A percentile compares a stretch with the other conserved stretches of the same genome.
Conservation (phyloP, 2,113 vertebrate genomes). For the Oceanodroma tethys region DNA sequence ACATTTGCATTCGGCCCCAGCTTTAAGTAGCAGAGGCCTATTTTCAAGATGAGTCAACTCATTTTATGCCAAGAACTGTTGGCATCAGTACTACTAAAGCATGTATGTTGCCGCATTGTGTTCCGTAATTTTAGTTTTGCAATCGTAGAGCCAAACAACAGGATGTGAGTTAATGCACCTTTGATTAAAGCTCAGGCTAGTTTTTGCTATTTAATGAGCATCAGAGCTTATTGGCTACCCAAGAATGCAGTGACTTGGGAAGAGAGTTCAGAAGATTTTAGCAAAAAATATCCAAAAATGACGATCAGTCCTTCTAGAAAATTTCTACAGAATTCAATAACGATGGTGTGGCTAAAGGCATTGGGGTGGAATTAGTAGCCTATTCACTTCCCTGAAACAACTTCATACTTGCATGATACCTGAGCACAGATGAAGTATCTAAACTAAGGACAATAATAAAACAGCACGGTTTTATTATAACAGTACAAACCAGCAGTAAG, state of each 20-base stretch:
- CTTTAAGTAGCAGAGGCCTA: slow-evolving; percentile 31
- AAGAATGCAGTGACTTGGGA: not conserved
- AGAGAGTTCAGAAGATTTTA: not conserved
- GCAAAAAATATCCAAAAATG: not conserved
- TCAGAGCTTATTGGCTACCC: not conserved
- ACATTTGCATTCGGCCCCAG: slow-evolving; percentile 14
- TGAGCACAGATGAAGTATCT: not conserved
- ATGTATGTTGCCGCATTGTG: slow-evolving; percentile 30
- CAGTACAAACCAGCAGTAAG: not conserved
- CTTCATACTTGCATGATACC: not conserved
- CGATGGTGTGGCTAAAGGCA: not conserved
- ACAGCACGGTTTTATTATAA: not conserved
- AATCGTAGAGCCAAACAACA: slow-evolving; percentile 36
- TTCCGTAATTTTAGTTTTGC: slow-evolving; percentile 44
- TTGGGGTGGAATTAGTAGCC: not conserved
- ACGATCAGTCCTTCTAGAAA: not conserved
- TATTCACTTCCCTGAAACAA: not conserved
- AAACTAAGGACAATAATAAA: not conserved
- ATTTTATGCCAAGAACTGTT: slow-evolving; percentile 49
- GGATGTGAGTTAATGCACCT: slow-evolving; percentile 58
- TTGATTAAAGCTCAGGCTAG: slow-evolving; percentile 8
- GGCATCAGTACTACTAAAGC: slow-evolving; percentile 29
- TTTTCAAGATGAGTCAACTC: slow-evolving; percentile 52
- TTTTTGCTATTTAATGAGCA: not conserved
- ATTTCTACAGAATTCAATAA: not conserved